A percentile compares a stretch with the other conserved stretches of the same genome.
Evolutionary conservation across 2,113 vertebrate species (phyloP).

Genomic region (Epinephelus cyanopodus): DNA sequence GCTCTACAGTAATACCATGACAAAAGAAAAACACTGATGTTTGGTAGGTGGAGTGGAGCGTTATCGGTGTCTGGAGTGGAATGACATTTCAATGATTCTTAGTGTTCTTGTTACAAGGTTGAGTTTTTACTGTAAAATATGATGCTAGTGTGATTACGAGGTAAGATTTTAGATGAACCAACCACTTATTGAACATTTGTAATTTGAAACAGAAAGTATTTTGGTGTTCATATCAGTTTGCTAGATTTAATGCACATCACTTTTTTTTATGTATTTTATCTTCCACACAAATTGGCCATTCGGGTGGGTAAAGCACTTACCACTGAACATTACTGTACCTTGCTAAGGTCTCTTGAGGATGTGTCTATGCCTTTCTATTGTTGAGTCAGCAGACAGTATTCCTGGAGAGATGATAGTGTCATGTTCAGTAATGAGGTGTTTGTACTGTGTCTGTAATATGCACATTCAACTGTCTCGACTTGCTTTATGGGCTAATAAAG

Average conservation of each 20-base stretch:
- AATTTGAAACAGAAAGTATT: background rate
- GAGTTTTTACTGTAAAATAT: background rate
- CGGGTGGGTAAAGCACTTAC: background rate
- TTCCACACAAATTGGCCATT: background rate
- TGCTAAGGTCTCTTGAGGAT: background rate
- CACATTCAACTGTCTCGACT: background rate
- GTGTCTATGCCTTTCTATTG: background rate
- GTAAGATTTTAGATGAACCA: background rate
- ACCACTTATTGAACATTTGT: background rate
- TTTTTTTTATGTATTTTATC: background rate
- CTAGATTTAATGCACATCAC: background rate
- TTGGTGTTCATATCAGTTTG: background rate
- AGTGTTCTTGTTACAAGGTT: too few relatives aligned
- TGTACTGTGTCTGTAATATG: background rate
- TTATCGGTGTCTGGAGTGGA: too few relatives aligned
- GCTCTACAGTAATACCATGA: background rate
- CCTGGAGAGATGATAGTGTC: background rate
- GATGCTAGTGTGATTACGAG: background rate
- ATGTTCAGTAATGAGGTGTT: background rate
- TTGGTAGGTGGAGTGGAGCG: background rate
- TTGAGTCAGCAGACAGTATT: background rate
- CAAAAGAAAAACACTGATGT: background rate
- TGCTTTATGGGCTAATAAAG: background rate
- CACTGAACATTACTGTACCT: background rate
- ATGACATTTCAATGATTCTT: background rate